A percentile compares a stretch with the other conserved stretches of the same genome.
Conservation (phyloP, 2,113 vertebrate genomes). For the Gorilla gorilla region DNA sequence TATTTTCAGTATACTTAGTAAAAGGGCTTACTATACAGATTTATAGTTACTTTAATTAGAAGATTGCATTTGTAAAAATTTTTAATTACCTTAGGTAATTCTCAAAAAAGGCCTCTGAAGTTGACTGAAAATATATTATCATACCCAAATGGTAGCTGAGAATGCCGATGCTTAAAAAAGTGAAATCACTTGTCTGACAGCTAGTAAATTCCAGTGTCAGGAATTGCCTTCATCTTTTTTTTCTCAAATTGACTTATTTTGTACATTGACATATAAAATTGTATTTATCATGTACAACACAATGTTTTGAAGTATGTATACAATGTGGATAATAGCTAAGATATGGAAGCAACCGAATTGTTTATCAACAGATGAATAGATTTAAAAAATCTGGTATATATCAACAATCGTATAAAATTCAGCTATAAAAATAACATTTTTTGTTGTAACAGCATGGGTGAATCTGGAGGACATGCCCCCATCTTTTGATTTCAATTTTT, state of each 20-base stretch:
- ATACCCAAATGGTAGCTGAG: not conserved
- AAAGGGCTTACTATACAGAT: not conserved
- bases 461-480: not conserved
- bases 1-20: not conserved
- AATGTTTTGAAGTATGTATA: not conserved
- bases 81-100: not conserved
- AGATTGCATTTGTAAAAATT: not conserved
- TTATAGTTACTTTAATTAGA: slow-evolving; percentile 39
- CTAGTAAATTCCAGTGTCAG: not conserved
- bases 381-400: not conserved
- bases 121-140: not conserved
- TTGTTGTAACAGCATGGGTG: not conserved
- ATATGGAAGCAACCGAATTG: not conserved
- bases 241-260: not conserved
- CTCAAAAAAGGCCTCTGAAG: not conserved
- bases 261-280: not conserved
- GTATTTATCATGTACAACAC: not conserved
- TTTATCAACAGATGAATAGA: not conserved
- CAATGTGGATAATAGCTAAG: not conserved
- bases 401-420: not conserved
- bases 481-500: not conserved
- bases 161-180: not conserved
- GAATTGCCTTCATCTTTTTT: not conserved
- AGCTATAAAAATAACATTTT: not conserved
- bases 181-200: not conserved